Conservation (phyloP, 2,888 invertebrate species). For the Seira ritae region DNA sequence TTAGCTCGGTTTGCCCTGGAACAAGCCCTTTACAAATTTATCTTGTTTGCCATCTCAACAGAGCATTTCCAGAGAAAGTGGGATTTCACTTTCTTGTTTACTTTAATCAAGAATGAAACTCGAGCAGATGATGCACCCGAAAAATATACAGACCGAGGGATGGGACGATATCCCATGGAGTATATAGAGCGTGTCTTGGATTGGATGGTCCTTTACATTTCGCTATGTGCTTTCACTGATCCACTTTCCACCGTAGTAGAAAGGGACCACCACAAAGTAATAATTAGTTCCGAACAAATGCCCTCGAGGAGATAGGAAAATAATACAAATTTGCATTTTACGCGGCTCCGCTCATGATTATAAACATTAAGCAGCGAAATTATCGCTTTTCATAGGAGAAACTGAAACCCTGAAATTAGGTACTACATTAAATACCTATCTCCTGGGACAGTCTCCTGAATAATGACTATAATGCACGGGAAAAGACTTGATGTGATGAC, state of each 20-base stretch:
- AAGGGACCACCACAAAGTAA: not conserved
- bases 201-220: not conserved
- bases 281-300: too few relatives aligned
- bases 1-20: not conserved
- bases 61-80: not conserved
- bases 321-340: too few relatives aligned
- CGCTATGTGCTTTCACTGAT: not conserved
- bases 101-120: conserved; percentile 2
- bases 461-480: too few relatives aligned
- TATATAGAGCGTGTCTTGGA: not conserved
- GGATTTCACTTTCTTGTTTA: conserved; percentile 23
- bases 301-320: too few relatives aligned
- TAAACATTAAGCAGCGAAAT: too few relatives aligned
- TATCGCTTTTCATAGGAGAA: too few relatives aligned
- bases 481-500: too few relatives aligned
- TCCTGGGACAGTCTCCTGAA: too few relatives aligned
- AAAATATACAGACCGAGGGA: not conserved
- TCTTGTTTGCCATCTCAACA: conserved; percentile 13
- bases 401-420: too few relatives aligned
- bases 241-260: not conserved
- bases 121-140: conserved; percentile 1
- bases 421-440: too few relatives aligned
- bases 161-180: not conserved
- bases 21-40: conserved; percentile 10
- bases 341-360: too few relatives aligned